Evolutionary conservation across 2,797 vertebrate species (phyloP), one percentile per base, ranked within the genome.

Genomic region (Ataeniobius toweri): DNA sequence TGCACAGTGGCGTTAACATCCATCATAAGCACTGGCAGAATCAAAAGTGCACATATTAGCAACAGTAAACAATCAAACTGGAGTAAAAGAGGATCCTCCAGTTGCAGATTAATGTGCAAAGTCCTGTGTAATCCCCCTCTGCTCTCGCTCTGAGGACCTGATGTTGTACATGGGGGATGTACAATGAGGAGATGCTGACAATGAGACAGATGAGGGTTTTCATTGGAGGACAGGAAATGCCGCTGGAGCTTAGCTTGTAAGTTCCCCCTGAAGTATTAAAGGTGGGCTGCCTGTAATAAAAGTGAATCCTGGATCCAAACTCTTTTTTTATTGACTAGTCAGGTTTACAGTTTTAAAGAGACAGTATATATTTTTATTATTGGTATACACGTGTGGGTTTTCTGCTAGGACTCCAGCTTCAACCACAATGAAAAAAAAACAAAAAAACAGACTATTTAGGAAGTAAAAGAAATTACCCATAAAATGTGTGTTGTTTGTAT

Each of bases 41-140:
- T 83, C 63, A 83, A 65, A 76, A n/a, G 28, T 56, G 31, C 80
- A 78, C 59, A 72, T 71, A 68, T 70, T 78, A 79, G 56, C 68
- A 51, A 70, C 68, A 67, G 71, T 73, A 48, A 68, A 50, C 63
- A 56, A 28, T 67, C 61, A 48, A 78, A 86, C 80, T 72, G 59
- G 77, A 82, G 80, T 53, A 24, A 69, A 83, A 55, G 68, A 46
- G 71, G 72, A 79, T 73, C 53, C 55, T 80, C 72, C 61, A 9
- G 76, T 41, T 36, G 58, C 59, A 80, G 89, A 92, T 88, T 82
- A 82, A 84, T 61, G 73, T 81, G 61, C 65, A 24, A 61, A 83
- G 76, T 50, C 7, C 65, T 75, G 75, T 83, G 83, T 88, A 90
- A 90, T 91, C 85, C 84, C 13, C 78, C 41, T 79, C 56, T 73